Base-by-base conservation (phyloP, 2,888 invertebrate genomes). In the Plagiodera versicolora region DNA sequence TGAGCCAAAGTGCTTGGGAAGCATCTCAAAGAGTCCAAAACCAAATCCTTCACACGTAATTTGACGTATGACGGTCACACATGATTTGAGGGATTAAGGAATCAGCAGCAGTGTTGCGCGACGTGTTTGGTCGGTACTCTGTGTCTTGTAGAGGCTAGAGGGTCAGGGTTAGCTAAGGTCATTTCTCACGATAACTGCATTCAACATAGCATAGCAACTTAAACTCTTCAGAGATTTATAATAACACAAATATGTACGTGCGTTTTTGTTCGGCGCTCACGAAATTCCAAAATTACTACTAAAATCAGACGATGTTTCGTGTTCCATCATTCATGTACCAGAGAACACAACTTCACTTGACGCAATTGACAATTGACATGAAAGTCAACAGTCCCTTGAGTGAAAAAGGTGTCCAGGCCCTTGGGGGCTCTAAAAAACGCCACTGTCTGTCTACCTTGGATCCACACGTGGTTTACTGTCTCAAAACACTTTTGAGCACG, bases 161-260 rank as follows among this genome's bases (percentile, higher is more conserved):
- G 80, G 81, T 81, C 81, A 81, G 81, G 81, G 81, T 80, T 80
- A 81, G 76, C 70, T 79, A 80, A 80, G 81, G 80, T 81, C 80
- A 80, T 80, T 81, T 81, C 81, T 78, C 80, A 81, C 81, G 80
- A 80, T 80, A 79, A 77, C 78, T 78, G 74, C 75, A 78, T 76
- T 76, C 77, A 73, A 75, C 78, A 77, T 79, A 75, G 79, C 79
- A 77, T 79, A 75, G 79, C 79, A 79, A 78, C 79, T 73, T 75
- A 75, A n/a, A 74, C 70, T 73, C 74, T 75, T 77, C 75, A 74
- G 75, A n/a, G n/a, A 77, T 77, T 77, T 76, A 77, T 75, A 77
- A 63, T 70, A 66, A 63, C 69, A 66, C 64, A 5, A 3, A 66
- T 69, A 66, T 68, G 64, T 65, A 35, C 58, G 55, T 39, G 51